These are phyloP conservation scores for Allophyes oxyacanthae DNA, from an alignment of 2,888 invertebrate species.

Conservation along the genomic window DNA sequence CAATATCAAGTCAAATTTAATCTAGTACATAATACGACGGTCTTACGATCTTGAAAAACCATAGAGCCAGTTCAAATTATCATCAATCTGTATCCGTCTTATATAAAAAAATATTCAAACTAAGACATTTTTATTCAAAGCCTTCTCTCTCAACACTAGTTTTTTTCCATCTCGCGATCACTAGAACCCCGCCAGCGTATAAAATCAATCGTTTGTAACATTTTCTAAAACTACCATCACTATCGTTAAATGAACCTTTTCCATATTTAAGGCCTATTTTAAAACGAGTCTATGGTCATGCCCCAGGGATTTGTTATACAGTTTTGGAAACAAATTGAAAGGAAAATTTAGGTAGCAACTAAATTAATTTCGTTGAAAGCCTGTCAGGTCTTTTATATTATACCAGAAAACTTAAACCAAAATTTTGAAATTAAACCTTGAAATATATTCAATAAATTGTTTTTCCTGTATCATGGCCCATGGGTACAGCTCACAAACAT, in stretches of 20 bases:
- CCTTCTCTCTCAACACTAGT: too few species aligned
- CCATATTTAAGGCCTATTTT: slow-evolving; percentile 10
- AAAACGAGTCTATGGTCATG: slow-evolving; percentile 39
- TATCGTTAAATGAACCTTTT: slow-evolving; percentile 12
- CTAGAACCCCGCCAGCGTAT: slow-evolving; percentile 16
- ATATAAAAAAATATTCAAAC: too few species aligned
- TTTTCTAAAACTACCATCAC: slow-evolving; percentile 36
- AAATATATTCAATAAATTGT: too few species aligned
- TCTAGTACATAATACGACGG: too few species aligned
- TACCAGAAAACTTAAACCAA: not conserved
- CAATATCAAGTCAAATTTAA: too few species aligned
- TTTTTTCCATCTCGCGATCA: slow-evolving; percentile 7
- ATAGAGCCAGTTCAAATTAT: too few species aligned
- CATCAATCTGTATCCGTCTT: too few species aligned
- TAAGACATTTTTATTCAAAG: too few species aligned
- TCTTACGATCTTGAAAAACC: too few species aligned
- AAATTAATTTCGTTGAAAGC: slow-evolving; percentile 47
- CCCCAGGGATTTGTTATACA: slow-evolving; percentile 43
- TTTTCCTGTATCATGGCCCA: too few species aligned
- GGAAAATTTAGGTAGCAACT: slow-evolving; percentile 39
- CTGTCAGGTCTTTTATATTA: slow-evolving; percentile 33
- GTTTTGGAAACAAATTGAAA: slow-evolving; percentile 46
- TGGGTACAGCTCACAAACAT: too few species aligned
- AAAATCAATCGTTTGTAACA: slow-evolving; percentile 54
- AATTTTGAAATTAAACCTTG: too few species aligned